phyloP scores from a whole-genome alignment of 37 sponge, comb jelly and placozoan genomes.

The Cliona cf. orientalis region DNA sequence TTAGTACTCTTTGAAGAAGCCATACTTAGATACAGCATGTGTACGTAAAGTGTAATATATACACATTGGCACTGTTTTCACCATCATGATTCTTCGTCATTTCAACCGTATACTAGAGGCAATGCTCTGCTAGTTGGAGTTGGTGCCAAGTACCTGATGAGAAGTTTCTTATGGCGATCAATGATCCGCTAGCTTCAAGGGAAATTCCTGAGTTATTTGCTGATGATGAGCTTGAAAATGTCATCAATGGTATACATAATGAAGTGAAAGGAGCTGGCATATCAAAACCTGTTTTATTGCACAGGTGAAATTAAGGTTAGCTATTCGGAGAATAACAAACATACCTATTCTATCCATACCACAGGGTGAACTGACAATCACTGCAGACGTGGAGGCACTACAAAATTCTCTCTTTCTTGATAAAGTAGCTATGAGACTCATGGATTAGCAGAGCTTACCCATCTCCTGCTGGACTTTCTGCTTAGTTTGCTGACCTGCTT shows the following conservation, averaged over 20 bases:
- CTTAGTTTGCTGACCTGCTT: constrained; percentile 93
- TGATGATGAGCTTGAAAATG: constrained; percentile 91
- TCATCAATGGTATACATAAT: constrained; percentile 85
- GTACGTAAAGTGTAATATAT: constrained; percentile 39
- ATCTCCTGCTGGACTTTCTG: constrained; percentile 76
- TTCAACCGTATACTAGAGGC: constrained; percentile 98
- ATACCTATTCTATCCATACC: background rate
- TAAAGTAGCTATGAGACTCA: constrained; percentile 81
- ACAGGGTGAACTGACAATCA: constrained; percentile 99
- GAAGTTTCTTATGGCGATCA: constrained; percentile 93
- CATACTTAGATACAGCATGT: constrained; percentile 97
- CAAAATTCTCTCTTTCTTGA: constrained; percentile 92
- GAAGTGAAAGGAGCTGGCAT: constrained; percentile 96
- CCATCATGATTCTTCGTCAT: constrained; percentile 81
- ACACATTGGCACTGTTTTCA: background rate
- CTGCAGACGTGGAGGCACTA: constrained; percentile 92
- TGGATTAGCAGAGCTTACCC: constrained; percentile 96
- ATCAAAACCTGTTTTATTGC: too few relatives aligned
- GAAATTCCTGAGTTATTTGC: constrained; percentile 96
- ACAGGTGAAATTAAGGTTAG: too few relatives aligned
- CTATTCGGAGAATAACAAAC: too few relatives aligned
- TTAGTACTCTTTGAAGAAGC: constrained; percentile 98
- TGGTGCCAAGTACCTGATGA: constrained; percentile 95
- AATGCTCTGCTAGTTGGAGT: constrained; percentile 98
- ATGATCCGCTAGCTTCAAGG: constrained; percentile 93